Base-by-base conservation (phyloP, 2,113 vertebrate genomes). In the Urocitellus parryii region DNA sequence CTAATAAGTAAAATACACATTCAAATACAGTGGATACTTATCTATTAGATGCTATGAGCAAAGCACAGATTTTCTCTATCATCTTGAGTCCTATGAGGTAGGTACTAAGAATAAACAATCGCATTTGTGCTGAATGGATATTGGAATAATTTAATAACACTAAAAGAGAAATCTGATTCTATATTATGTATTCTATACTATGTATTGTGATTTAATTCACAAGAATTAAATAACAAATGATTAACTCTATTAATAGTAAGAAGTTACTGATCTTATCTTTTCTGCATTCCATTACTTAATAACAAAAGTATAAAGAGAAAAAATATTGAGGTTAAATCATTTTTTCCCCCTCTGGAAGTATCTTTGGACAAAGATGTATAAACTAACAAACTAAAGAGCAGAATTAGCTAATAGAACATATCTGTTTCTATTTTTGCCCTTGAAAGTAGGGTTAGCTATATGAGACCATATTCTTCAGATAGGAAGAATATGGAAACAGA, bases 121-220 rank as follows among this genome's bases (percentile, higher is more conserved):
- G 61, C 88, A 65, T 78, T 61, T 34, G 22, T 74, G 42, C 13
- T 86, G n/a, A 78, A 61, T 32, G 48, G 91, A 67, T 72, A 34
- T 24, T 81, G 85, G n/a, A 91, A 88, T 86, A 56, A 97, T 61
- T 94, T 88, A 53, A 68, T 73, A 91, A 88, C 82, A 65, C 6
- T 68, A 74, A 83, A 72, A 89, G 7, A 83, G 12, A 76, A 45
- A 56, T 68, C 2, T 68, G 34, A 70, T 80, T 90, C 42, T 84
- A 79, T 58, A 73, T 12, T 70, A 4, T 73, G 29, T 39, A 70
- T 80, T 90, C 37, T 83, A 79, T 58, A 73, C 18, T 70, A 4
- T 68, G 29, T 37, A 68, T 53, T 81, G 25, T 8, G 68, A 17
- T 70, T 78, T 58, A 80, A 72, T 13, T 32, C 37, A 83, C 25